Evolutionary conservation across 1,140 invertebrate genomes (phyloP).

Genomic region (Philotrypesis tridentata): DNA sequence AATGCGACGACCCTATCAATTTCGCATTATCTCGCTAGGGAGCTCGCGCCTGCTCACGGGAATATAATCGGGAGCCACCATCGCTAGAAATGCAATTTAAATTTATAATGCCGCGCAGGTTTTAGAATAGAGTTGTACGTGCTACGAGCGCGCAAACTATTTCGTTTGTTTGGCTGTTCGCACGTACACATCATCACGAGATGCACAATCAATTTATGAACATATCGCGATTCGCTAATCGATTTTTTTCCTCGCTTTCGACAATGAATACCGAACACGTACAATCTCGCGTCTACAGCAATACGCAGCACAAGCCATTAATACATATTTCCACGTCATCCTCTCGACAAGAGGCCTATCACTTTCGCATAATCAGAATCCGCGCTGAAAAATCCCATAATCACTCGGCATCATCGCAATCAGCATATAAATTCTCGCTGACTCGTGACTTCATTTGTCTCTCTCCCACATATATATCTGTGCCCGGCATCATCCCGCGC

Average conservation of each 20-base stretch:
- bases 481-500: background rate
- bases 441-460: constrained; percentile 38
- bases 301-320: background rate
- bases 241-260: background rate
- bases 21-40: background rate
- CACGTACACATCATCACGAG: background rate
- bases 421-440: constrained; percentile 21
- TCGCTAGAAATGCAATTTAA: background rate
- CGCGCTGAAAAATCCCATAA: background rate
- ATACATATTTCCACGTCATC: background rate
- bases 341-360: background rate
- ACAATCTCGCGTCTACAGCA: too few species aligned
- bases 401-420: constrained; percentile 22
- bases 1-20: background rate
- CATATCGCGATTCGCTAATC: background rate
- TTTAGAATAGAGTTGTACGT: background rate
- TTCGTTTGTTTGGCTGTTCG: background rate
- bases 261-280: background rate
- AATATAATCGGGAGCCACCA: background rate
- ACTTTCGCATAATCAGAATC: background rate
- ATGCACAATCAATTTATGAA: background rate
- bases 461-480: too few species aligned
- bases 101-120: background rate
- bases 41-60: background rate
- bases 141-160: background rate